phyloP scores from a whole-genome alignment of 2,888 invertebrate species.

The Cataglyphis albicans region DNA sequence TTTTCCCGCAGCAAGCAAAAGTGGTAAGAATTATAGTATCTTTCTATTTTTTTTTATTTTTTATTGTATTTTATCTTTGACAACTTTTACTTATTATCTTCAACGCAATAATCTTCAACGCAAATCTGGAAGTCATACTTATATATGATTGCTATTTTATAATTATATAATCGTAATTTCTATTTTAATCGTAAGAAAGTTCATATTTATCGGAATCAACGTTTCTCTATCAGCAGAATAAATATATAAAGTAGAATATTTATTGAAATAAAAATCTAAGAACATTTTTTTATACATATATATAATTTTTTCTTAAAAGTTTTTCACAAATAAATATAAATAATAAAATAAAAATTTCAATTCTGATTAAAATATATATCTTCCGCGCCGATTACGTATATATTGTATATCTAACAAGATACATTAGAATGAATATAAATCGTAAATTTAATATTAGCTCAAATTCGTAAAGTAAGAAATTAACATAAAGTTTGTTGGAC shows the following conservation, averaged over 20 bases:
- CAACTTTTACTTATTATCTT: neutral
- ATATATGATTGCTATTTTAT: neutral
- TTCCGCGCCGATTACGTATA: too few relatives aligned
- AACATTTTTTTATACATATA: neutral
- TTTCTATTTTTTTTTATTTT: too few relatives aligned
- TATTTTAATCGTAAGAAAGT: neutral
- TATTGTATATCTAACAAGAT: neutral
- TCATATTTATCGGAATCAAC: neutral
- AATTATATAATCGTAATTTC: neutral
- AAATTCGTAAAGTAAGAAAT: too few relatives aligned
- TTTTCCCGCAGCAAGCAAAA: too few relatives aligned
- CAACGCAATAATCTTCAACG: neutral
- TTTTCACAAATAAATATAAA: neutral
- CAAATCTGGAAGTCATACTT: neutral
- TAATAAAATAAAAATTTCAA: neutral
- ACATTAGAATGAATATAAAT: neutral
- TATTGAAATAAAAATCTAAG: neutral
- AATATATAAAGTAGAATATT: neutral
- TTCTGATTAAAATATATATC: neutral
- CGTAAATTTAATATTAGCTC: neutral
- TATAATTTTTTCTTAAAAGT: neutral
- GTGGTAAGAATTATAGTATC: too few relatives aligned
- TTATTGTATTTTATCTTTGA: neutral
- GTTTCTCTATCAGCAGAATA: neutral
- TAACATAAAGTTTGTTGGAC: neutral